Evolutionary conservation across 2,888 invertebrate genomes (phyloP), one percentile per base, ranked within the genome.

Genomic region (Noctuana brunneofusca): DNA sequence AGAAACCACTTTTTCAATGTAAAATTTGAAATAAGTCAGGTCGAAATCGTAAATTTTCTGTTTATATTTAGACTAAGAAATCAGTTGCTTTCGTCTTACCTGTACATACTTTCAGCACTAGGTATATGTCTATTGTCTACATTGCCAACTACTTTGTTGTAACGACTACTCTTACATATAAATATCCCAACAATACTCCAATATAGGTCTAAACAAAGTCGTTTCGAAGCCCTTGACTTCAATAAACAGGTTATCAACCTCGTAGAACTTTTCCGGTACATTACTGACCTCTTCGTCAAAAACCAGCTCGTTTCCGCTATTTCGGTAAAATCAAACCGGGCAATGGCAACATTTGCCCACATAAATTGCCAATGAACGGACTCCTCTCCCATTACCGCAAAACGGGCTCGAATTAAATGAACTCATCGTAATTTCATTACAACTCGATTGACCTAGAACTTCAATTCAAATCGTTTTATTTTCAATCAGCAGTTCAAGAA

Each of bases 301-400:
- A 63, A 56, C 12, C 35, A 38, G 16, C 58, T 60, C 58, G 62
- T 64, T 59, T 57, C 67, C 64, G 62, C 56, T 68, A 69, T 66
- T 30, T 41, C 46, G 50, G 57, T 52, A 67, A 27, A 57, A 57
- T 38, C 27, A 30, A 56, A 43, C 52, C 65, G 71, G 71, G 67
- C 68, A 69, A 70, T 70, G 71, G 69, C 68, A 69, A 69, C 71
- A 73, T 75, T 67, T 68, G 69, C 65, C 66, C 64, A 70, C 69
- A 73, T 75, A 74, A 76, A 76, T 75, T 73, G 67, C 58, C 63
- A 65, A 69, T 68, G 69, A 78, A 76, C 72, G 69, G 67, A 71
- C 68, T 66, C 65, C 62, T 62, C 68, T 64, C 71, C 63, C 69
- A 54, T 60, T 49, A 55, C 11, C 49, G 24, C 55, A 27, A 66